Evolutionary conservation across 2,797 vertebrate species (phyloP).

Genomic region (Molossus alvarezi): DNA sequence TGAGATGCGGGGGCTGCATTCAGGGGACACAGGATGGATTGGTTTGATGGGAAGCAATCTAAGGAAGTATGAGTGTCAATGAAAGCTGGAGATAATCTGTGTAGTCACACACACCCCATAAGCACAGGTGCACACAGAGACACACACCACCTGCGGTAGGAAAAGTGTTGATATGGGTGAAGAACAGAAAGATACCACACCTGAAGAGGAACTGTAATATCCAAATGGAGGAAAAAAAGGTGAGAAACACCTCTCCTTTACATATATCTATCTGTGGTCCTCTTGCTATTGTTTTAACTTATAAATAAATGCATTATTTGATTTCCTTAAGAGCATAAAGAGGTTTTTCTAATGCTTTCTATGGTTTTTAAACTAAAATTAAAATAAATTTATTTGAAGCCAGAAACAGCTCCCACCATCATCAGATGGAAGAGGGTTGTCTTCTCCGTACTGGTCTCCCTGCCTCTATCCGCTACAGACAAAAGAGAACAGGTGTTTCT

Average conservation of each 20-base stretch:
- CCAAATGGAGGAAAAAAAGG: rapidly evolving
- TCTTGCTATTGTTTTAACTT: background rate
- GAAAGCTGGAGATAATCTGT: background rate
- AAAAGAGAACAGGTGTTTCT: background rate
- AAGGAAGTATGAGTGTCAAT: background rate
- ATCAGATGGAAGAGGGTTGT: background rate
- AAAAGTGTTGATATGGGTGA: background rate
- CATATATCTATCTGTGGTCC: too few species aligned
- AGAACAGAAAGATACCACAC: background rate
- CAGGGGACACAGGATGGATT: background rate
- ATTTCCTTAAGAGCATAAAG: background rate
- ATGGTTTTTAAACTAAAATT: background rate
- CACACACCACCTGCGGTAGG: background rate
- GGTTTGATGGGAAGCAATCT: background rate
- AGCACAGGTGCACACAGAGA: too few species aligned
- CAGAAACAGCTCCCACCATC: background rate
- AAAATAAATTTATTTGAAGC: background rate
- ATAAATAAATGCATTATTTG: background rate
- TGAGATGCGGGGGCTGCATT: too few species aligned
- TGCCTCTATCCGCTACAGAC: background rate
- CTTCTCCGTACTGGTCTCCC: background rate
- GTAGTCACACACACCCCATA: rapidly evolving
- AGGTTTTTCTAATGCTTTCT: background rate
- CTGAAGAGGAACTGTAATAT: background rate
- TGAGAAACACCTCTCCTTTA: background rate